Evolutionary conservation across 35 echinoderm and acorn worm species (phyloP), one percentile per base, ranked within the genome.

Genomic region (Ophiothrix spiculata): DNA sequence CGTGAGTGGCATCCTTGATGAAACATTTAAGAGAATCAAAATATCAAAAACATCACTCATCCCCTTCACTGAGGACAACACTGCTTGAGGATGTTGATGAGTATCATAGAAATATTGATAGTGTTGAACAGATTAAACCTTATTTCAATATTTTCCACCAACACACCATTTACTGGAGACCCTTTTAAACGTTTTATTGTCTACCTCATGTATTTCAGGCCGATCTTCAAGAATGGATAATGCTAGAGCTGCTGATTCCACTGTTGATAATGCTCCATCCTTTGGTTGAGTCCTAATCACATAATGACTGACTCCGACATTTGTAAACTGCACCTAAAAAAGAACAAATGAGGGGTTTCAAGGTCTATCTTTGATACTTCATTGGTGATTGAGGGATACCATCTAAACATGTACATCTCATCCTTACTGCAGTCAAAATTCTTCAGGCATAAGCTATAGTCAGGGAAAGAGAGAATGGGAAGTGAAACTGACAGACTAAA

Each of bases 241-340:
- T 1, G 96, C 92, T 54, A 99, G 76, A 16, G 96, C 96, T 14
- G 90, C 90, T 75, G 96, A 93, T 81, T 99, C 96, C 13, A 94
- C 89, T 23, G 96, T 99, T n/a, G 92, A 99, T 25, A 99, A 82
- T 8, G 88, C 85, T 23, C 63, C 40, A 74, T 89, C 78, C 0
- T 80, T 88, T 14, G 96, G 96, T 38, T 99, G 96, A 8, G 86
- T 91, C n/a, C 96, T 81, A 2, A 99, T 99, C 36, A 92, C 88
- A 86, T 94, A 99, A 41, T 99, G 92, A 92, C 96, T 99, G n/a
- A 85, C 54, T 8, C 86, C 86, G 64, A 84, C 74, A 83, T 91
- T 77, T 76, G 28, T 82, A 75, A 99, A 76, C 84, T 99, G 92
- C 31, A 99, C 96, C 96, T 99, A 74, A n/a, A n/a, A n/a, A n/a